Evolutionary conservation across 2,797 vertebrate species (phyloP).

Genomic region (Cirrhinus mrigala): DNA sequence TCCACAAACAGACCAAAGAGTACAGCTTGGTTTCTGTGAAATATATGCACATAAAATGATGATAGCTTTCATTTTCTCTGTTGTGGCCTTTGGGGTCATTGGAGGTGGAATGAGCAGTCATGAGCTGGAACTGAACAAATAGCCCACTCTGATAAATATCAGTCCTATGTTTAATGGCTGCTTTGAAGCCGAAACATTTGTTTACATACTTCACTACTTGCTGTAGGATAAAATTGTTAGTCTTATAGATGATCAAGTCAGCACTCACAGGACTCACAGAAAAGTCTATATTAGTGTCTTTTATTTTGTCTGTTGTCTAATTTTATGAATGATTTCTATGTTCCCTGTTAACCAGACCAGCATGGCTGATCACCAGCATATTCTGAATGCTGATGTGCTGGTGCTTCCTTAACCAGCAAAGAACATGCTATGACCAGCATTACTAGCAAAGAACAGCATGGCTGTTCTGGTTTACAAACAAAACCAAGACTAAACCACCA

Average conservation of each 20-base stretch:
- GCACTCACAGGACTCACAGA: neutral
- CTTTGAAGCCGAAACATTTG: neutral
- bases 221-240: slow-evolving; percentile 92
- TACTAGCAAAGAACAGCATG: neutral
- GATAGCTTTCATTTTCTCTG: neutral
- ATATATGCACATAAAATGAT: neutral
- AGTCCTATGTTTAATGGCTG: neutral
- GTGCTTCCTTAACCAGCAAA: neutral
- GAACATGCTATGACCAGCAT: neutral
- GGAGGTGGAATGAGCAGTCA: slow-evolving; percentile 1
- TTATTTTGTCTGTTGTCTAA: neutral
- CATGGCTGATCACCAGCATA: neutral
- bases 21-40: slow-evolving; percentile 86
- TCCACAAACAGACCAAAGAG: slow-evolving; percentile 96
- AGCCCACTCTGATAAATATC: slow-evolving; percentile 30
- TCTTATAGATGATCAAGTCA: neutral
- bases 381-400: neutral
- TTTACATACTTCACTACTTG: slow-evolving; percentile 92
- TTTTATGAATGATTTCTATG: neutral
- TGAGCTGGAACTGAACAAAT: slow-evolving; percentile 29
- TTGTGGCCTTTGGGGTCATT: neutral
- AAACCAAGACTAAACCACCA: neutral
- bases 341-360: neutral
- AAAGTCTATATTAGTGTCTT: neutral
- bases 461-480: neutral